These are phyloP conservation scores for Elysia crispata DNA, from an alignment of 2,888 invertebrate species.

Conservation along the genomic window DNA sequence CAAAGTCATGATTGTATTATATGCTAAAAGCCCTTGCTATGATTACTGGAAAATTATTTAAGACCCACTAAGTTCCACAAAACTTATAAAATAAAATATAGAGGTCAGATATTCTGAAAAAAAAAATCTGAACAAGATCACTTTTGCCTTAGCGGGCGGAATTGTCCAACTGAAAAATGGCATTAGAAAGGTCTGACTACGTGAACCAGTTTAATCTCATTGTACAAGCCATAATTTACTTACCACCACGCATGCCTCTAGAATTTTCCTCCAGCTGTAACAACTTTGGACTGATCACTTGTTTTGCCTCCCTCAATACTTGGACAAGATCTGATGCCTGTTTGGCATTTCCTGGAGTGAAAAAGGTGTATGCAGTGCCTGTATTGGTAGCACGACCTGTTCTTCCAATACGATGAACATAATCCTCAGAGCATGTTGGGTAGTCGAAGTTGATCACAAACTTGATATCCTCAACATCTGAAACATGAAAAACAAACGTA, in stretches of 20 bases:
- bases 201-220: too few species aligned
- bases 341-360: slow-evolving; percentile 92
- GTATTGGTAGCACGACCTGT: slow-evolving; percentile 95
- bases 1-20: too few species aligned
- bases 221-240: not conserved
- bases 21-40: too few species aligned
- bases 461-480: slow-evolving; percentile 98
- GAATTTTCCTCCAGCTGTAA: slow-evolving; percentile 82
- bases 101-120: too few species aligned
- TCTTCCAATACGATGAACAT: slow-evolving; percentile 97
- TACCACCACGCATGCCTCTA: slow-evolving; percentile 50
- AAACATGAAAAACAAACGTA: slow-evolving; percentile 37
- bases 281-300: slow-evolving; percentile 90
- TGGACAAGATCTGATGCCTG: slow-evolving; percentile 94
- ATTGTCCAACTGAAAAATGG: too few species aligned
- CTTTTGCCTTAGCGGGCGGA: too few species aligned
- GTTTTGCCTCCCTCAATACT: slow-evolving; percentile 95
- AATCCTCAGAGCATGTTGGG: slow-evolving; percentile 97
- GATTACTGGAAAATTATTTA: too few species aligned
- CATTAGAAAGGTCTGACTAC: too few species aligned
- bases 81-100: too few species aligned
- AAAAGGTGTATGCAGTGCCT: slow-evolving; percentile 97
- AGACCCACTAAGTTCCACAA: too few species aligned
- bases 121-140: too few species aligned
- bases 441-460: slow-evolving; percentile 98